phyloP scores from a whole-genome alignment of 2,888 invertebrate genomes.

The Ischnura elegans region DNA sequence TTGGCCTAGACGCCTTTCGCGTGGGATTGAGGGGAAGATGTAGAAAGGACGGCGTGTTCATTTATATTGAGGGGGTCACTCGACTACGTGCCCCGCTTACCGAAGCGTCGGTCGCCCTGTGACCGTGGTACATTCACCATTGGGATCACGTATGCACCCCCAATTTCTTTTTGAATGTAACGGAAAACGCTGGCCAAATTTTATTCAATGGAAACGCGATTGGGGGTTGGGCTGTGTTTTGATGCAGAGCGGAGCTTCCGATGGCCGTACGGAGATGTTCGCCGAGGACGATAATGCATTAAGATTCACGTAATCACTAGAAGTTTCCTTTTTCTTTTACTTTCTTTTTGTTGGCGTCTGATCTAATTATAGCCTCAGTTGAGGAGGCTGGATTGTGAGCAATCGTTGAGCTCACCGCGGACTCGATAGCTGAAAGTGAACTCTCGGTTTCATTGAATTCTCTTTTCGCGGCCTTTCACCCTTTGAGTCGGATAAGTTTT shows the following conservation, averaged over 20 bases:
- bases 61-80: conserved; percentile 4
- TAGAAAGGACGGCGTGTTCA: background rate
- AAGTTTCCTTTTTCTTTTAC: background rate
- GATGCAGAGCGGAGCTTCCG: background rate
- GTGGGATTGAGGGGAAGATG: background rate
- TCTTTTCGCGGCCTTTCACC: no score
- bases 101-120: background rate
- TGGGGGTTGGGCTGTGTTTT: background rate
- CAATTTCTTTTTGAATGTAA: background rate
- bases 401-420: background rate
- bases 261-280: background rate
- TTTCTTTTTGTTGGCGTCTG: background rate
- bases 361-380: background rate
- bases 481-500: no score
- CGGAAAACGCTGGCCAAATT: conserved; percentile 3
- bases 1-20: background rate
- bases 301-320: background rate
- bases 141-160: background rate
- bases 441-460: no score
- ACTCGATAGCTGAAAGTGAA: background rate
- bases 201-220: background rate
- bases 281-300: background rate
- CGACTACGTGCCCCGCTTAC: background rate
- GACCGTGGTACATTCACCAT: background rate
- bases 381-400: background rate